Evolutionary conservation across 1,140 invertebrate genomes (phyloP), one percentile per base, ranked within the genome.

Genomic region (Aphidius gifuensis): DNA sequence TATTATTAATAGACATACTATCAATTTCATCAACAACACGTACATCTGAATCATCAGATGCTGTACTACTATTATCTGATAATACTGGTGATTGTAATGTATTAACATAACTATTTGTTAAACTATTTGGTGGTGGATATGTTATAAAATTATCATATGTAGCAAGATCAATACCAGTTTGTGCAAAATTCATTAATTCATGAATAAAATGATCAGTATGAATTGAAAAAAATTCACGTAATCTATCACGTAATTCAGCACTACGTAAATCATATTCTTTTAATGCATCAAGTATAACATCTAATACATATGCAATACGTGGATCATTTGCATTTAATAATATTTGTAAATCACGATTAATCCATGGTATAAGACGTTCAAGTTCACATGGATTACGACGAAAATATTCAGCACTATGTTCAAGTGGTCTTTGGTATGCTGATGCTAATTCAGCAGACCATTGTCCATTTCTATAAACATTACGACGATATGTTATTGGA

Each of bases 181-280:
- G 85, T 46, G 94, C 92, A 83, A 92, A 98, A 74, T 86, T 88
- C 65, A 89, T 88, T 62, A 97, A 85, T 74, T 98, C 95, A 70
- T 96, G 93, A 45, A 93, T 83, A 78, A 98, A 97, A 74, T 95
- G 92, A 62, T 86, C 84, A 0, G 88, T 88, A 61, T 85, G 82
- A 11, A 78, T 74, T 11, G 84, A 83, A 43, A 90, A 80, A 70
- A 85, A 86, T 4, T 83, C 76, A 2, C 79, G 73, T 16, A 92
- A 69, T 1, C 83, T 70, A 42, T 85, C 83, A 23, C 85, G 84
- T 77, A 97, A 95, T 69, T 87, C 85, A 6, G 79, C 69, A 54
- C 91, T 92, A 57, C 85, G 83, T 62, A 97, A 93, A 65, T 89
- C 85, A 72, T 86, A 85, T 54, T 82, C 77, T 9, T 83, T 83